These are phyloP conservation scores for Linyphia triangularis DNA, from an alignment of 2,888 invertebrate genomes.

Conservation along the genomic window DNA sequence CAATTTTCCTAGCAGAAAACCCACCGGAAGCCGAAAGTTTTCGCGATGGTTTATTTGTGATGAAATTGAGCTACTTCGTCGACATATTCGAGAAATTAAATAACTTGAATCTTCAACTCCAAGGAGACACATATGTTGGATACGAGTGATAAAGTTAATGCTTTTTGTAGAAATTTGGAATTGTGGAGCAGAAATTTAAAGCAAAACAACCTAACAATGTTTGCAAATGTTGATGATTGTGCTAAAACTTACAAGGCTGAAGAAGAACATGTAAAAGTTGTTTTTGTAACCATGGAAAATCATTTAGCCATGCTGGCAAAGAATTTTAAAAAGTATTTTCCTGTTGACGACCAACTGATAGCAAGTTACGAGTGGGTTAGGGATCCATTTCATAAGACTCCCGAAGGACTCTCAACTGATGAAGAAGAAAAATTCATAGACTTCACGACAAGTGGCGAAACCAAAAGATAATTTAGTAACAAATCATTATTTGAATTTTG, in stretches of 20 bases:
- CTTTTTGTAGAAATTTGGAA: slow-evolving; percentile 59
- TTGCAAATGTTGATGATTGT: slow-evolving; percentile 33
- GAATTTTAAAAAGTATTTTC: slow-evolving; percentile 19
- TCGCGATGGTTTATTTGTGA: slow-evolving; percentile 35
- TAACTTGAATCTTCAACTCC: slow-evolving; percentile 41
- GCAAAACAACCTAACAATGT: slow-evolving; percentile 59
- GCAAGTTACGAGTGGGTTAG: slow-evolving; percentile 65
- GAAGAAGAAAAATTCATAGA: too few relatives aligned
- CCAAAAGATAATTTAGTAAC: too few relatives aligned
- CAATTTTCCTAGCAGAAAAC: too few relatives aligned
- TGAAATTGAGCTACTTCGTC: slow-evolving; percentile 54
- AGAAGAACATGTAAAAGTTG: too few relatives aligned
- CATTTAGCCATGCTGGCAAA: too few relatives aligned
- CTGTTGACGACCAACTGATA: slow-evolving; percentile 58
- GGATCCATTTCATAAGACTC: slow-evolving; percentile 51
- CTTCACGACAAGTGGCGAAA: too few relatives aligned
- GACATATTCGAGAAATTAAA: slow-evolving; percentile 59
- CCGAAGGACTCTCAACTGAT: slow-evolving; percentile 42
- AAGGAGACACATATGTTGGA: too few relatives aligned
- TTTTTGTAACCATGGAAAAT: too few relatives aligned
- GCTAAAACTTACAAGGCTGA: too few relatives aligned
- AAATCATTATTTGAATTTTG: too few relatives aligned
- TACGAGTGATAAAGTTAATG: too few relatives aligned
- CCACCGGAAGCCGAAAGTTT: too few relatives aligned
- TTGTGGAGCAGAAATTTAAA: slow-evolving; percentile 64